phyloP scores from a whole-genome alignment of 2,888 invertebrate genomes.

The Cyrtodaria siliqua region DNA sequence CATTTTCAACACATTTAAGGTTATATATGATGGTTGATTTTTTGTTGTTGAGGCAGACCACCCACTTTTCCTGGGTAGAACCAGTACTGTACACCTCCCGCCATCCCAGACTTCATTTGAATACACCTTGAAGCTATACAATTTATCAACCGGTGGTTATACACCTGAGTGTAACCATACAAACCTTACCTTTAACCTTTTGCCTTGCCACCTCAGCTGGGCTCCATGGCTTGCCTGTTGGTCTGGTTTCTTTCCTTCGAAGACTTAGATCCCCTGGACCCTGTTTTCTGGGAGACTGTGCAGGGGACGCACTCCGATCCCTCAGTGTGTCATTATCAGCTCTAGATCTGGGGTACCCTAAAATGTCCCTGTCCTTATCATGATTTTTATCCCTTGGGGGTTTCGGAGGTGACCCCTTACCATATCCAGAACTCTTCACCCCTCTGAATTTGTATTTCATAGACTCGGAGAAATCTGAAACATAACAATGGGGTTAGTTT shows the following conservation, averaged over 20 bases:
- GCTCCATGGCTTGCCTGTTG: conserved; percentile 62
- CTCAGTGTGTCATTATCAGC: background rate
- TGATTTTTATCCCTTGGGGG: conserved; percentile 44
- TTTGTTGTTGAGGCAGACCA: too few species aligned
- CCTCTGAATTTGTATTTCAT: conserved; percentile 67
- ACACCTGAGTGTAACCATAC: too few species aligned
- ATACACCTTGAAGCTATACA: too few species aligned
- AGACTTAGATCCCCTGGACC: background rate
- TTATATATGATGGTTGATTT: too few species aligned
- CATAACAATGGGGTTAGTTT: too few species aligned
- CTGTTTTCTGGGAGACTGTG: conserved; percentile 36
- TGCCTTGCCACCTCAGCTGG: conserved; percentile 70
- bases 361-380: conserved; percentile 35
- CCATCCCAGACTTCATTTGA: too few species aligned
- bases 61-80: too few species aligned
- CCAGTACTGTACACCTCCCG: too few species aligned
- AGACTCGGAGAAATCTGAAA: conserved; percentile 53
- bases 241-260: conserved; percentile 30
- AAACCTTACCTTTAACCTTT: conserved; percentile 66
- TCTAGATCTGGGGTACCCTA: conserved; percentile 39
- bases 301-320: conserved; percentile 21
- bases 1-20: too few species aligned
- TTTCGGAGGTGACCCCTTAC: conserved; percentile 64
- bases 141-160: too few species aligned
- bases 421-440: conserved; percentile 81